Base-by-base conservation (phyloP, 2,797 vertebrate species). In the Lithobates pipiens region DNA sequence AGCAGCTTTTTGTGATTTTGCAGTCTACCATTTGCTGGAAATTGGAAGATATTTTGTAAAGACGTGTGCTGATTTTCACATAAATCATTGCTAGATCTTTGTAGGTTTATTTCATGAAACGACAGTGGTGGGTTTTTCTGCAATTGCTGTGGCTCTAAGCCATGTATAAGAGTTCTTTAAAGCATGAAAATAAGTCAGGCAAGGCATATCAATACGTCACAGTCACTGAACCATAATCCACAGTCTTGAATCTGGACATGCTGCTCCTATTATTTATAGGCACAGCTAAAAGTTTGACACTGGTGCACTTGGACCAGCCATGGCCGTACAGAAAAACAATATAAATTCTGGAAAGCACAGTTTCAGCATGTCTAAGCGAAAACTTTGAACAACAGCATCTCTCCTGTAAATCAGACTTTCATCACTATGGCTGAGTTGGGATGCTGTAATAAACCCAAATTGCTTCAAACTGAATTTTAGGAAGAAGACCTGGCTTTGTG, bases 141-240 rank as follows among this genome's bases (percentile, higher is more conserved):
- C 67, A 82, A 82, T 86, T 73, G 76, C 75, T 67, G 57, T 81
- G 78, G 79, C 79, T 76, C 67, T 81, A 76, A 57, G 72, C 77
- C 70, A 80, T 76, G 65, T 70, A 32, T 74, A 80, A 80, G 77
- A 68, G 42, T 80, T 85, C 57, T 80, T 79, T 76, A 71, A 76
- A 86, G 85, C 79, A 86, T 81, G 85, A 42, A 86, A 86, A 77
- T 71, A 81, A 86, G 85, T 86, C 75, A 82, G 36, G 75, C 80
- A 82, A 77, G 75, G 75, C 75, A 82, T 63, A 86, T 42, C 85
- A 76, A 82, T 86, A 77, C 79, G 46, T 77, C 80, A 83, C 68
- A 72, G 57, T 69, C 80, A 74, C 50, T 82, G 80, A 86, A 82
- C 85, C 75, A 77, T 78, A 82, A 77, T 36, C 50, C 57, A 54